Evolutionary conservation across 2,888 invertebrate genomes (phyloP).

Genomic region (Spodoptera picta): DNA sequence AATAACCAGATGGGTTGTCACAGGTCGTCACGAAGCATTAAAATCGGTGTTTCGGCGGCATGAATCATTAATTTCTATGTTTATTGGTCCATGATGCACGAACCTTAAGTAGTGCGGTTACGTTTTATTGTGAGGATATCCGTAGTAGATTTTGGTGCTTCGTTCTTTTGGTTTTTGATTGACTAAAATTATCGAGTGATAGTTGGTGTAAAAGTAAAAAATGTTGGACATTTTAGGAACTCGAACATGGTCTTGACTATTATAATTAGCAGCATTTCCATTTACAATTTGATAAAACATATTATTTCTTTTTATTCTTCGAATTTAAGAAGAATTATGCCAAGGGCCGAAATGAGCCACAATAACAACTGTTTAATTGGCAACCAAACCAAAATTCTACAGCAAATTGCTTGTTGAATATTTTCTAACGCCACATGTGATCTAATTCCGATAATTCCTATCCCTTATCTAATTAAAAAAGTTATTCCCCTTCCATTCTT

Average conservation of each 20-base stretch:
- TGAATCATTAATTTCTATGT: slow-evolving; percentile 83
- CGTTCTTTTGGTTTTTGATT: not conserved
- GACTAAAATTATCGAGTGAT: no score
- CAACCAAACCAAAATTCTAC: not conserved
- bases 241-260: no score
- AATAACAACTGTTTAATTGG: no score
- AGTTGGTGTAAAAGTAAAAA: no score
- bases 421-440: slow-evolving; percentile 28
- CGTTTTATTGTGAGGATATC: slow-evolving; percentile 49
- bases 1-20: slow-evolving; percentile 73
- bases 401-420: slow-evolving; percentile 16
- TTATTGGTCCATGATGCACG: slow-evolving; percentile 79
- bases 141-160: slow-evolving; percentile 36
- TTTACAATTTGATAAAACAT: no score
- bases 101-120: slow-evolving; percentile 62
- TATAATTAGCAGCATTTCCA: no score
- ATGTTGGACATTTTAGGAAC: no score
- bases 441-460: slow-evolving; percentile 8
- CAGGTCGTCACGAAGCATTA: slow-evolving; percentile 82
- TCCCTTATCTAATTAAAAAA: slow-evolving; percentile 52
- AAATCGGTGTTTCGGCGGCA: slow-evolving; percentile 82
- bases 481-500: slow-evolving; percentile 49
- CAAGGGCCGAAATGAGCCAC: no score
- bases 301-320: no score
- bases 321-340: no score